phyloP scores from a whole-genome alignment of 2,797 vertebrate genomes.

The Mico argentatus region DNA sequence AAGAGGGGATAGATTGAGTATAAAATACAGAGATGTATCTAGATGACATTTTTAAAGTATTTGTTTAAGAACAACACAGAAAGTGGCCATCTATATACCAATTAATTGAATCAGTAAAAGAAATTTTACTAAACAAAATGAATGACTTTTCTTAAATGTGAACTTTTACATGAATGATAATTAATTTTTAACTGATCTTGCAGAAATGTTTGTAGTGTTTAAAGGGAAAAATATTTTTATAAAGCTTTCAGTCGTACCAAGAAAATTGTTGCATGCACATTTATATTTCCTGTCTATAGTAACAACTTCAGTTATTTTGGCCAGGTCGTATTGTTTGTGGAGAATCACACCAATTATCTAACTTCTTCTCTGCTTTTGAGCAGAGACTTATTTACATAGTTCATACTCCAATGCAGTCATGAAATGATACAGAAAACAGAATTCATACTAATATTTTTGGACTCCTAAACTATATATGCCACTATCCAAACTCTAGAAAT shows the following conservation, averaged over 20 bases:
- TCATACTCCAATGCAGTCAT: not conserved
- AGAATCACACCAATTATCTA: not conserved
- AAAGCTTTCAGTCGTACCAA: slow-evolving; percentile 7
- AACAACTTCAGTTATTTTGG: not conserved
- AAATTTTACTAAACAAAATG: slow-evolving; percentile 55
- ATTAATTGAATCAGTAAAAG: slow-evolving; percentile 58
- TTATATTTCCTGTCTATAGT: not conserved
- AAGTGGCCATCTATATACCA: slow-evolving; percentile 6
- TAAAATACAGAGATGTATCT: slow-evolving; percentile 51
- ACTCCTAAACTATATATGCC: not conserved
- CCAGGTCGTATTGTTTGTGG: not conserved
- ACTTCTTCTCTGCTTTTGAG: not conserved
- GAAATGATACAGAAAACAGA: not conserved
- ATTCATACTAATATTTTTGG: not conserved
- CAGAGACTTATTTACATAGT: not conserved
- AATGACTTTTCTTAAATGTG: slow-evolving; percentile 55
- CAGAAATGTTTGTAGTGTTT: slow-evolving; percentile 46
- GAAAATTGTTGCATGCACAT: not conserved
- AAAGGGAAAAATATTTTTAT: not conserved
- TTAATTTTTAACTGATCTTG: slow-evolving; percentile 54
- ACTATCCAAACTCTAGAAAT: not conserved
- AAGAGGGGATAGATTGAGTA: not conserved
- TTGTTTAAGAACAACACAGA: slow-evolving; percentile 59
- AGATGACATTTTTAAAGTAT: slow-evolving; percentile 71
- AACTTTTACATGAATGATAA: slow-evolving; percentile 36